phyloP scores from a whole-genome alignment of 2,888 invertebrate genomes.

The Oeneis ivallda region DNA sequence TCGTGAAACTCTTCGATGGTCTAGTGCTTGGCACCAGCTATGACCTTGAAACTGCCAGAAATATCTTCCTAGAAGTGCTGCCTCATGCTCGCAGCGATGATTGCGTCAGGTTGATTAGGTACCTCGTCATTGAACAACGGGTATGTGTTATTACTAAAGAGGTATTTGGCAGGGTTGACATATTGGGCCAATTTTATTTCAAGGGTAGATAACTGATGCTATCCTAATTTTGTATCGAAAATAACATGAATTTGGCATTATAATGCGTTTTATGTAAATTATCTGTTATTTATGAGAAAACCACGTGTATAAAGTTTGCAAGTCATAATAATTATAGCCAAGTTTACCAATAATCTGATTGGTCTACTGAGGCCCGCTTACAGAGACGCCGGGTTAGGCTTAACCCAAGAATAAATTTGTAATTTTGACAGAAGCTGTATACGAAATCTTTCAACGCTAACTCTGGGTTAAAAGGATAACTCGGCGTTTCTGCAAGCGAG shows the following conservation, averaged over 20 bases:
- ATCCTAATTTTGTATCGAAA: background rate
- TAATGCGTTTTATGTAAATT: background rate
- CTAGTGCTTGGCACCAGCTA: slow-evolving; percentile 87
- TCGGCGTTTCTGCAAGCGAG: no score
- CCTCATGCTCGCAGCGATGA: slow-evolving; percentile 86
- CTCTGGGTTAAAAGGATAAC: no score
- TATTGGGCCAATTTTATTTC: background rate
- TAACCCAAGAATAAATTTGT: no score
- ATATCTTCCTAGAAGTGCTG: slow-evolving; percentile 87
- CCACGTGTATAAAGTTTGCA: no score
- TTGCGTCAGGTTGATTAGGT: slow-evolving; percentile 84
- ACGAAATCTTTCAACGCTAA: no score
- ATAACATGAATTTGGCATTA: background rate
- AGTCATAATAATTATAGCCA: no score
- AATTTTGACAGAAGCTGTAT: no score
- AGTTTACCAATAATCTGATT: no score
- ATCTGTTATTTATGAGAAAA: no score
- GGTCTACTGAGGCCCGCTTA: no score
- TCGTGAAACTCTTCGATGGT: slow-evolving; percentile 77
- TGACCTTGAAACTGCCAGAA: slow-evolving; percentile 87
- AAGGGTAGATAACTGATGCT: background rate
- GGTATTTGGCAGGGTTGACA: background rate
- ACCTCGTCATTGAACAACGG: slow-evolving; percentile 82
- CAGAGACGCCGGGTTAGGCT: no score
- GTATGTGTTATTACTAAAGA: slow-evolving; percentile 42